Conservation (phyloP, 2,113 vertebrate genomes). For the Phoenicopterus ruber region DNA sequence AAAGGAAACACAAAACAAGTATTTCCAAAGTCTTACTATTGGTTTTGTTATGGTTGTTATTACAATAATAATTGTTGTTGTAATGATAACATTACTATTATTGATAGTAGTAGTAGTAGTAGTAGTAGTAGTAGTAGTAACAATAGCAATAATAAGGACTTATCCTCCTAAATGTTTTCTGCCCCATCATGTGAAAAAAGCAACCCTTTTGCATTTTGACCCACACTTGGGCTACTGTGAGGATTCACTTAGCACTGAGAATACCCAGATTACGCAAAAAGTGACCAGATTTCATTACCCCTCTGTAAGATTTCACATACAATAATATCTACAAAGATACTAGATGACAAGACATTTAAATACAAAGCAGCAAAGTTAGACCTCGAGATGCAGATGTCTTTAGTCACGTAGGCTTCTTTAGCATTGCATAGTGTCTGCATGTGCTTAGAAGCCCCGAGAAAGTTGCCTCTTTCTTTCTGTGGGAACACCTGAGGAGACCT, state of each 20-base stretch:
- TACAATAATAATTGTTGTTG: background rate
- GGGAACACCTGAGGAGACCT: background rate
- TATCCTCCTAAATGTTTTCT: background rate
- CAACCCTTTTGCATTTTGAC: background rate
- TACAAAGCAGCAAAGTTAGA: background rate
- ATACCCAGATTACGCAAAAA: background rate
- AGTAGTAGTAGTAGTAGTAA: background rate
- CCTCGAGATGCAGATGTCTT: background rate
- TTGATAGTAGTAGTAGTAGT: background rate
- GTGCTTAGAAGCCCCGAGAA: background rate
- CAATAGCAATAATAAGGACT: background rate
- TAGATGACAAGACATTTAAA: background rate
- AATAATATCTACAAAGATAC: background rate
- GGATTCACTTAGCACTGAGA: background rate
- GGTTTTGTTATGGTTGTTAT: background rate
- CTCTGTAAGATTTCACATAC: background rate
- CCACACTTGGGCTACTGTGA: background rate
- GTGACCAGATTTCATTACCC: background rate
- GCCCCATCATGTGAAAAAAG: background rate
- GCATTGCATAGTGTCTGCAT: background rate
- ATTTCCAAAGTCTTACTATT: background rate
- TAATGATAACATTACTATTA: background rate
- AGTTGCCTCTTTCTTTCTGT: background rate
- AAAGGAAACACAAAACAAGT: background rate
- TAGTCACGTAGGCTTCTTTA: background rate